phyloP scores from a whole-genome alignment of 2,113 vertebrate species.

The Prolemur simus region DNA sequence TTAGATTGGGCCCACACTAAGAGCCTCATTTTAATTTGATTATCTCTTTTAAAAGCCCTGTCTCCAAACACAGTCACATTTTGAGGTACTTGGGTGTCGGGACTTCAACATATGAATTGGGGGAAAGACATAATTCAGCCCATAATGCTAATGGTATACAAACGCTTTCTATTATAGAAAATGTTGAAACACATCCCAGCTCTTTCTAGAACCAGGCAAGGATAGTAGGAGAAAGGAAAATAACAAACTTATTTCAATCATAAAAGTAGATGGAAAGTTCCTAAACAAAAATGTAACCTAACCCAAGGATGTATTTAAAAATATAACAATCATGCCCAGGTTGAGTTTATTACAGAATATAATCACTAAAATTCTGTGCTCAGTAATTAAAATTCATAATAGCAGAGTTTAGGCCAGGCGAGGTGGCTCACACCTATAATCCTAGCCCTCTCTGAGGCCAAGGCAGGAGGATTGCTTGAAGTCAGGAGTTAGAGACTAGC shows the following conservation, averaged over 20 bases:
- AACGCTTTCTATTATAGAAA: background rate
- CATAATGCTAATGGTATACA: background rate
- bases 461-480: no score
- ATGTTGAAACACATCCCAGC: background rate
- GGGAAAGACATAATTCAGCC: background rate
- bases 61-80: background rate
- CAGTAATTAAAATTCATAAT: background rate
- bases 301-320: slow-evolving; percentile 6
- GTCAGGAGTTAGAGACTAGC: no score
- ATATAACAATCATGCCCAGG: background rate
- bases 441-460: no score
- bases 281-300: background rate
- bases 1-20: background rate
- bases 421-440: no score
- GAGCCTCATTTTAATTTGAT: background rate
- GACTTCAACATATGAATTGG: background rate
- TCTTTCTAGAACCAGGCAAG: background rate
- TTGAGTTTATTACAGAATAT: slow-evolving; percentile 15
- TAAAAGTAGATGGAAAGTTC: background rate
- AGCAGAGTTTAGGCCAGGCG: background rate
- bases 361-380: background rate
- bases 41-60: background rate
- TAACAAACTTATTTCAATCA: background rate
- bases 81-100: background rate
- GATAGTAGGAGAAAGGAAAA: background rate